phyloP scores from a whole-genome alignment of 2,888 invertebrate genomes.

The Drosophila meridiana region DNA sequence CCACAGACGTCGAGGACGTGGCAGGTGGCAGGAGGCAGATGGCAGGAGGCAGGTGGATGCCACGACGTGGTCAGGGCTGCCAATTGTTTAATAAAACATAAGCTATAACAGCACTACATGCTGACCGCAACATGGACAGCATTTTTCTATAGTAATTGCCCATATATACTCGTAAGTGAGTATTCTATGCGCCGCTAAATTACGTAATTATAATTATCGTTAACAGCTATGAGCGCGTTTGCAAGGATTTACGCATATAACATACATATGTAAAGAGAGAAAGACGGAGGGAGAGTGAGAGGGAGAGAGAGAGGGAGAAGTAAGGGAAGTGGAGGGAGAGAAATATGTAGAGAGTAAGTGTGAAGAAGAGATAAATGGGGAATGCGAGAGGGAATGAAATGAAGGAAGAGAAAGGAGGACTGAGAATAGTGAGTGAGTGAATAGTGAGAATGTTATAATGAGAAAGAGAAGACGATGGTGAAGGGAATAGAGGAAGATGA shows the following conservation, averaged over 20 bases:
- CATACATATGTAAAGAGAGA: background rate
- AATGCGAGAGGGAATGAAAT: too few relatives aligned
- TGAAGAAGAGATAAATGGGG: too few relatives aligned
- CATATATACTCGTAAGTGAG: slow-evolving; percentile 5
- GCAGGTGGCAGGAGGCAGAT: background rate
- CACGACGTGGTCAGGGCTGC: background rate
- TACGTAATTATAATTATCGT: slow-evolving; percentile 24
- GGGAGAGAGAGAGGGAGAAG: background rate
- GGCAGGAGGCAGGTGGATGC: background rate
- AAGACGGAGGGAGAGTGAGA: background rate
- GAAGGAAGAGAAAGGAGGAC: too few relatives aligned
- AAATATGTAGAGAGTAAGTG: too few relatives aligned
- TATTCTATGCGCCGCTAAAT: background rate
- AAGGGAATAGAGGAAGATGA: background rate
- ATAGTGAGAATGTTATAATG: background rate
- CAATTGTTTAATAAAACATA: slow-evolving; percentile 7
- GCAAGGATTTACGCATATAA: background rate
- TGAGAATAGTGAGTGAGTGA: too few relatives aligned
- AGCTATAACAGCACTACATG: background rate
- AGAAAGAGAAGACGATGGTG: background rate
- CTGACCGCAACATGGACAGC: background rate
- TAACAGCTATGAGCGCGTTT: slow-evolving; percentile 3
- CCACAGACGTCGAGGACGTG: background rate
- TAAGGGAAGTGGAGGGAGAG: background rate
- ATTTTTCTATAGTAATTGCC: slow-evolving; percentile 26